Conservation (phyloP, 2,888 invertebrate species). For the Silvanus unidentatus region DNA sequence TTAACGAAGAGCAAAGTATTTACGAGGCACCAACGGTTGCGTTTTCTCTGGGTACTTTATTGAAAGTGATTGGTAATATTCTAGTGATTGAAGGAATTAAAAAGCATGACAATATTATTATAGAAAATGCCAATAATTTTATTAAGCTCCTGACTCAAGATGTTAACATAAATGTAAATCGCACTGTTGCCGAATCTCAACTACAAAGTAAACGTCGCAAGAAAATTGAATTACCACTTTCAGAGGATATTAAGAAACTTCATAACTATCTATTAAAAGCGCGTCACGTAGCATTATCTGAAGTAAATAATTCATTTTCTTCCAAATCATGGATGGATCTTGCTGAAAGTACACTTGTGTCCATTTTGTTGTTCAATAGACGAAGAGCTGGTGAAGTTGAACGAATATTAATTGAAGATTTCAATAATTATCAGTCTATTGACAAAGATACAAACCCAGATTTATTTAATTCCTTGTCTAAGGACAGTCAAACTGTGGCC, state of each 20-base stretch:
- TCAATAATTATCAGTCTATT: conserved; percentile 11
- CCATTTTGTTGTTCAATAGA: conserved; percentile 18
- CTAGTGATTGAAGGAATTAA: conserved; percentile 14
- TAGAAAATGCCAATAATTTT: conserved; percentile 11
- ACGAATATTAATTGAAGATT: no score
- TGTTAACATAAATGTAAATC: conserved; percentile 8
- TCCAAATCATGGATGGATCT: conserved; percentile 11
- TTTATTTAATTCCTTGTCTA: conserved; percentile 3
- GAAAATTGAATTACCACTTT: conserved; percentile 9
- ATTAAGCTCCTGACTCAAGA: conserved; percentile 13
- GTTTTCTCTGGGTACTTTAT: conserved; percentile 16
- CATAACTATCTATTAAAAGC: conserved; percentile 6
- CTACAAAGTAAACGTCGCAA: conserved; percentile 11
- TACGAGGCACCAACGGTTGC: conserved; percentile 14
- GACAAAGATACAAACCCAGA: conserved; percentile 4
- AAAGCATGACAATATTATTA: conserved; percentile 11
- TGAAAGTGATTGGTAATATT: conserved; percentile 16
- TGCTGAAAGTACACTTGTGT: conserved; percentile 12
- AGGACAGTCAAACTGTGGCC: conserved; percentile 1
- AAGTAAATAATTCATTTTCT: conserved; percentile 8
- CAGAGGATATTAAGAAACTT: conserved; percentile 7
- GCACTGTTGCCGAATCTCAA: conserved; percentile 11
- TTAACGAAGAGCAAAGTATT: conserved; percentile 9
- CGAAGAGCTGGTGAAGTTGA: conserved; percentile 18
- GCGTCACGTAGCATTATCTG: not conserved